Conservation (phyloP, 2,113 vertebrate species). For the Balaeniceps rex region DNA sequence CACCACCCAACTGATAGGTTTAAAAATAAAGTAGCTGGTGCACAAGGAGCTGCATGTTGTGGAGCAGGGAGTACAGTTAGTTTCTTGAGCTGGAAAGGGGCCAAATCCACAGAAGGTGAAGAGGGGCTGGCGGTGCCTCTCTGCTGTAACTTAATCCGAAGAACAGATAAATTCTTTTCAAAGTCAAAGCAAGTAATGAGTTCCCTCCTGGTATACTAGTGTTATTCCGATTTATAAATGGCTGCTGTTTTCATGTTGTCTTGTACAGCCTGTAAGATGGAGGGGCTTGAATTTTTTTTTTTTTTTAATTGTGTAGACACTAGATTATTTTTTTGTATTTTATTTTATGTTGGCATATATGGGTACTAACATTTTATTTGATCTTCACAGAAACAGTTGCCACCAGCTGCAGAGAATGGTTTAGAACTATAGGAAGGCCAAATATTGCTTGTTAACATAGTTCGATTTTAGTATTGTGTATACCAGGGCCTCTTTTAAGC, state of each 20-base stretch:
- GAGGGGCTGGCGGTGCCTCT: background rate
- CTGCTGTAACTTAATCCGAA: background rate
- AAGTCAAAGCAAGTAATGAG: constrained; percentile 19
- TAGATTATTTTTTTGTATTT: background rate
- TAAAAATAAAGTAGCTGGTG: constrained; percentile 28
- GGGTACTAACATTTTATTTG: background rate
- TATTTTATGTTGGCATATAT: background rate
- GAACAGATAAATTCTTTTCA: constrained; percentile 41
- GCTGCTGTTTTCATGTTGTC: background rate
- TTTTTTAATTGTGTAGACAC: background rate
- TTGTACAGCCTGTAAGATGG: background rate
- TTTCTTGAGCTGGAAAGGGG: background rate
- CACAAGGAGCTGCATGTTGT: background rate
- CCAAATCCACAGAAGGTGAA: background rate
- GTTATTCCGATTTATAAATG: background rate
- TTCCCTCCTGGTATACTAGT: background rate
- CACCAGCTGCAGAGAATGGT: background rate
- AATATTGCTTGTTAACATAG: background rate
- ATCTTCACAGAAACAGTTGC: background rate
- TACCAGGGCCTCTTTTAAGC: background rate
- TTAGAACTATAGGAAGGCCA: background rate
- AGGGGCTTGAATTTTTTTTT: background rate
- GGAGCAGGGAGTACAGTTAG: background rate
- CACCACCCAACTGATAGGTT: background rate
- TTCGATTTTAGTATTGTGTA: background rate